These are phyloP conservation scores for Enteromius anoplus DNA, from an alignment of 2,797 vertebrate genomes.

Conservation along the genomic window DNA sequence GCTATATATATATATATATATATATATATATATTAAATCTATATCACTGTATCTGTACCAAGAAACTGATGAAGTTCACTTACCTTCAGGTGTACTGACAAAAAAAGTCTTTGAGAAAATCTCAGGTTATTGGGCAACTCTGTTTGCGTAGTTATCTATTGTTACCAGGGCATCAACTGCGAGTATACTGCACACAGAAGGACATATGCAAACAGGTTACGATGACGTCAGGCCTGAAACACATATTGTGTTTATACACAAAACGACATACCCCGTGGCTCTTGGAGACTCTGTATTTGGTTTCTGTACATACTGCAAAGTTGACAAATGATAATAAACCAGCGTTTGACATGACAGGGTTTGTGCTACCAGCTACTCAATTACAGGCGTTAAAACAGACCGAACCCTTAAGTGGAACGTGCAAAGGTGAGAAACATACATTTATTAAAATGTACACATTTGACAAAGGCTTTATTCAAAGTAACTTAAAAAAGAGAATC, in stretches of 20 bases:
- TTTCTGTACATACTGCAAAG: neutral
- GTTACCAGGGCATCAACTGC: neutral
- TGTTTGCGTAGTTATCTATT: conserved; percentile 5
- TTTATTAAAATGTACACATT: neutral
- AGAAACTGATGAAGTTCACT: neutral
- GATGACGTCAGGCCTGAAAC: conserved; percentile 13
- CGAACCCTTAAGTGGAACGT: neutral
- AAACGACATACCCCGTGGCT: neutral
- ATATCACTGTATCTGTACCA: neutral
- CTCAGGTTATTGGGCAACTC: neutral
- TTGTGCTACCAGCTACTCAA: neutral
- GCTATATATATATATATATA: neutral
- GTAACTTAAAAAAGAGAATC: neutral
- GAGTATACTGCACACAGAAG: neutral
- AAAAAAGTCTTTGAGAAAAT: neutral
- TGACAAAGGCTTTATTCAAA: neutral
- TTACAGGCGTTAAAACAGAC: neutral
- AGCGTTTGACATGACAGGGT: neutral
- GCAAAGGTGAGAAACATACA: neutral
- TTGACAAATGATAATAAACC: neutral
- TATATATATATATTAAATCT: neutral
- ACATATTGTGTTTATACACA: neutral
- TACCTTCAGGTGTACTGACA: neutral
- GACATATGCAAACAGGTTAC: conserved; percentile 4
- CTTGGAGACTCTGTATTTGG: neutral